Evolutionary conservation across 2,113 vertebrate species (phyloP).

Genomic region (Cyprinodon brontotheroides): DNA sequence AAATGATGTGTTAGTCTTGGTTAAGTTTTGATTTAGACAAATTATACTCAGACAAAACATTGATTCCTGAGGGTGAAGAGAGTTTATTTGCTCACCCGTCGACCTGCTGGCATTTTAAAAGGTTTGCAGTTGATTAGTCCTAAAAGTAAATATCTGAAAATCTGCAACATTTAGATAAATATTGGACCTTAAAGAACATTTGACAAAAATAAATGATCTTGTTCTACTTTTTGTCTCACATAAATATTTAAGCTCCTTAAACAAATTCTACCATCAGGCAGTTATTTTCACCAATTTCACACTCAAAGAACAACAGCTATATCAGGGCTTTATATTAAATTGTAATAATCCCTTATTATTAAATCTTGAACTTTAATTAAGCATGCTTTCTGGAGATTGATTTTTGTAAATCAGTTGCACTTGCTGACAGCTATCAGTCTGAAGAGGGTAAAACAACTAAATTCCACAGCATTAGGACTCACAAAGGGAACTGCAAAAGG

Average conservation of each 20-base stretch:
- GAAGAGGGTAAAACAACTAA: no score
- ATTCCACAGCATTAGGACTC: neutral
- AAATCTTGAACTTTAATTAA: neutral
- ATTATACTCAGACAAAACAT: conserved; percentile 25
- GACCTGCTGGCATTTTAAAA: conserved; percentile 21
- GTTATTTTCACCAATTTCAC: neutral
- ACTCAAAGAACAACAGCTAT: no score
- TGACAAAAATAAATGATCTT: neutral
- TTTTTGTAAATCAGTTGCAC: neutral
- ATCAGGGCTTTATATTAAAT: neutral
- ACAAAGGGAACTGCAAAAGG: neutral
- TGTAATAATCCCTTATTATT: neutral
- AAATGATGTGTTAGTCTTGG: conserved; percentile 1
- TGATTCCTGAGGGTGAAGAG: conserved; percentile 10
- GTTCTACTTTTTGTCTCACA: neutral
- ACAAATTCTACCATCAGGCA: neutral
- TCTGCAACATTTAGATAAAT: neutral
- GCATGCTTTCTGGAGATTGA: neutral
- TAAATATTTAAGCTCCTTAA: no score
- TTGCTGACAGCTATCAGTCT: no score
- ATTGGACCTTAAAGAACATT: neutral
- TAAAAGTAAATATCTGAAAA: neutral
- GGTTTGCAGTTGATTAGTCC: neutral
- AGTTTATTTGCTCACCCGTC: conserved; percentile 7
- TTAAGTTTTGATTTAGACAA: conserved; percentile 12